These are phyloP conservation scores for Catagonus wagneri DNA, from an alignment of 2,113 vertebrate species.

Conservation along the genomic window DNA sequence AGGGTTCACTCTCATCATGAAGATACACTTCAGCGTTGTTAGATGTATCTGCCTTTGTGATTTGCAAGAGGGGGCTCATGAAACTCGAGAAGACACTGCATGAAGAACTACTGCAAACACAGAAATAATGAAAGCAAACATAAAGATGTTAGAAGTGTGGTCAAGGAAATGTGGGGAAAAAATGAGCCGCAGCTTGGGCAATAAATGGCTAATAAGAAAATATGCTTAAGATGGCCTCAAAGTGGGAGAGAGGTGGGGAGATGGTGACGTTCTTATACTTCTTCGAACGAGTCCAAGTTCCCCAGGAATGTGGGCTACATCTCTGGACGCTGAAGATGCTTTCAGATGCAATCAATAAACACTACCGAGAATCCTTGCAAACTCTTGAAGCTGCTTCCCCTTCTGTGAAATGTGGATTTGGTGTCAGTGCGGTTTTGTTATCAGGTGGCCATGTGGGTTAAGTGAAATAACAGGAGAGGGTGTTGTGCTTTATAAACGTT, in stretches of 20 bases:
- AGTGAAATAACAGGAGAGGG: neutral
- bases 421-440: fast-evolving
- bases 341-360: fast-evolving
- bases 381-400: fast-evolving
- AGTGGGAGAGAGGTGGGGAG: neutral
- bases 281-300: fast-evolving
- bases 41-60: neutral
- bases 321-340: neutral
- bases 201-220: neutral
- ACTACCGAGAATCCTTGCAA: fast-evolving
- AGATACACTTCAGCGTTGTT: neutral
- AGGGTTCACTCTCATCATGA: neutral
- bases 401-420: fast-evolving
- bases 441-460: neutral
- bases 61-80: neutral
- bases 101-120: neutral
- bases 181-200: neutral
- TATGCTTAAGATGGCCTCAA: neutral
- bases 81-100: neutral
- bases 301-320: neutral
- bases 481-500: fast-evolving
- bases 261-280: neutral
- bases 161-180: neutral
- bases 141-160: neutral
- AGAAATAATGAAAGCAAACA: constrained; percentile 6